Evolutionary conservation across 2,113 vertebrate species (phyloP).

Genomic region (Danionella cerebrum): DNA sequence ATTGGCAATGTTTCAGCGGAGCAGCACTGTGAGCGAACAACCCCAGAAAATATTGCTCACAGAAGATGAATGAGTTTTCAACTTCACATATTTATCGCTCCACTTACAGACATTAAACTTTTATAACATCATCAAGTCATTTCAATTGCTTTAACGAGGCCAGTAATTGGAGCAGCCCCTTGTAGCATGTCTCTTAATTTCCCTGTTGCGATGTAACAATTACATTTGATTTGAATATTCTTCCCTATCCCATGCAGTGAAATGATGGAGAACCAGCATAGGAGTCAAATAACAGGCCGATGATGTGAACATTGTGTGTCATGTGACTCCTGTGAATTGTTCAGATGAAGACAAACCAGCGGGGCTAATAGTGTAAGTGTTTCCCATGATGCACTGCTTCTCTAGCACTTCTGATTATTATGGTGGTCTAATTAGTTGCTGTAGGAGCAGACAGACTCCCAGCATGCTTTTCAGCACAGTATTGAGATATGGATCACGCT

Average conservation of each 20-base stretch:
- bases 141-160: constrained; percentile 41
- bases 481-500: constrained; percentile 46
- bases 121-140: constrained; percentile 43
- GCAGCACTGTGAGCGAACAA: too few species aligned
- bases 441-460: constrained; percentile 43
- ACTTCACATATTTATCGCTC: constrained; percentile 25
- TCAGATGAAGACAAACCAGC: constrained; percentile 38
- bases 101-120: constrained; percentile 36
- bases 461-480: constrained; percentile 46
- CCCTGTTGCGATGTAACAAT: constrained; percentile 44
- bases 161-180: constrained; percentile 41
- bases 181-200: constrained; percentile 42
- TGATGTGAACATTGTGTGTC: constrained; percentile 25
- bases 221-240: constrained; percentile 43
- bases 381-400: constrained; percentile 51
- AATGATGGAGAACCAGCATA: constrained; percentile 38
- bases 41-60: constrained; percentile 30
- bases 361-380: constrained; percentile 39
- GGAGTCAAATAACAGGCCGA: constrained; percentile 35
- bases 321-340: constrained; percentile 39
- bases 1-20: too few species aligned
- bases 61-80: constrained; percentile 24
- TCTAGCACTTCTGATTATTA: constrained; percentile 48
- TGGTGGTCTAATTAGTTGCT: constrained; percentile 52
- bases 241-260: constrained; percentile 27